Percentiles rank a stretch among this genome's conserved stretches.
Evolutionary conservation across 2,113 vertebrate genomes (phyloP).

Genomic region (Vicugna pacos): DNA sequence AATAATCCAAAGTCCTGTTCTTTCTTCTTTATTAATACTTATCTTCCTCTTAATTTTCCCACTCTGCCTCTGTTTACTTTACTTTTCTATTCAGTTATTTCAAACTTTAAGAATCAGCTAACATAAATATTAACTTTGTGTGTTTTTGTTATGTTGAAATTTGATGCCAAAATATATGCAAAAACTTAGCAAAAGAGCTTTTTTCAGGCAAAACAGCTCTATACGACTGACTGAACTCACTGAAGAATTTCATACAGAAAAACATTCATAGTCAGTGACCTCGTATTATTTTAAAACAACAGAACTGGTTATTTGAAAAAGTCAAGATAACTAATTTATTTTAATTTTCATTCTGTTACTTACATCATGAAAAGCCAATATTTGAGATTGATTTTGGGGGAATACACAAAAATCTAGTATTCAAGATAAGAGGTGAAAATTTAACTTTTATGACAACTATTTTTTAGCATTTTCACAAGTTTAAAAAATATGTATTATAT

Average conservation of each 20-base stretch:
- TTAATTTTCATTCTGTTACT: slow-evolving; percentile 35
- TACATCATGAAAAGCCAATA: background rate
- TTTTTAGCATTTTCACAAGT: slow-evolving; percentile 2
- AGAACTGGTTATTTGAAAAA: background rate
- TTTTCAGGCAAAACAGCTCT: slow-evolving; percentile 15
- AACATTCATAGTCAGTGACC: background rate
- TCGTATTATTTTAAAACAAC: slow-evolving; percentile 40
- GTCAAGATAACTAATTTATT: background rate
- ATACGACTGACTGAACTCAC: background rate
- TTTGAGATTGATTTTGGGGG: background rate
- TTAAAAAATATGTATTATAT: slow-evolving; percentile 15
- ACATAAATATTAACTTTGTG: slow-evolving; percentile 28
- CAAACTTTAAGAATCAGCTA: slow-evolving; percentile 30
- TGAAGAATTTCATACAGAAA: background rate
- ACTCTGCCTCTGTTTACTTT: background rate
- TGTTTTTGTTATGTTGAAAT: slow-evolving; percentile 8
- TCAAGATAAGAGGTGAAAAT: background rate
- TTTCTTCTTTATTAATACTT: background rate
- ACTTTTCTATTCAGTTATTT: slow-evolving; percentile 40
- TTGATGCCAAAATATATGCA: background rate
- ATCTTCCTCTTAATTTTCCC: background rate
- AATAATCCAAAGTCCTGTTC: background rate
- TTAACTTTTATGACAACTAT: background rate
- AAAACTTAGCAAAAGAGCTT: background rate
- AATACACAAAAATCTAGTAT: background rate